Base-by-base conservation (phyloP, 2,888 invertebrate species). In the Meganola albula region DNA sequence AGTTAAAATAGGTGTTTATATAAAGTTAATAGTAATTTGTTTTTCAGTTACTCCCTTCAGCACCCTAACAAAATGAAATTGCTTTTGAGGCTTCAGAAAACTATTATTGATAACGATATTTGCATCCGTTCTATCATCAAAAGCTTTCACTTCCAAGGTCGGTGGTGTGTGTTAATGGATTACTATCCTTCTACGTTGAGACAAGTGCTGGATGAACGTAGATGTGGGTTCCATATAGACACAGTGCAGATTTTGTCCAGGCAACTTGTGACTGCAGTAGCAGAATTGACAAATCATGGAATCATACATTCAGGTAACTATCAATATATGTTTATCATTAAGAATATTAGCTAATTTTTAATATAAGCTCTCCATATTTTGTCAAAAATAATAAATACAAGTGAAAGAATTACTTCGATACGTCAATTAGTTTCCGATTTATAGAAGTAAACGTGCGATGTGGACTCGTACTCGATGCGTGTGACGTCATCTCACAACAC, bases 241-340 rank as follows among this genome's bases (percentile, higher is more conserved):
- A 22, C 18, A 4, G 59, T 78, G 10, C 67, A 74, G 40, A 7
- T 32, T 7, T 48, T 78, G 23, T 53, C 70, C 0, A 58, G 49
- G 13, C 80, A 80, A 34, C 40, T 80, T 12, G 53, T 73, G 0
- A 42, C 56, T 12, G 80, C 78, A 11, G 59, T 80, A 3, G 44
- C 50, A 28, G 34, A 58, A 22, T 48, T 80, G 34, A 65, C 57
- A 12, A 55, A 53, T 14, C 54, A 64, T 13, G 49, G 61, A 10
- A 61, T 80, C 10, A 50, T 74, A 22, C 80, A 80, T 45, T 52
- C 71, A 44, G 74, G 80, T 77, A 64, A 7, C 6, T 16, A 16
- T 16, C 4, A 16, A n/a, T n/a, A n/a, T n/a, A n/a, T n/a, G n/a
- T n/a, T n/a, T n/a, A n/a, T n/a, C n/a, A n/a, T n/a, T n/a, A n/a